These are phyloP conservation scores for Stegodyphus dumicola DNA, from an alignment of 1,140 invertebrate genomes.

Conservation along the genomic window DNA sequence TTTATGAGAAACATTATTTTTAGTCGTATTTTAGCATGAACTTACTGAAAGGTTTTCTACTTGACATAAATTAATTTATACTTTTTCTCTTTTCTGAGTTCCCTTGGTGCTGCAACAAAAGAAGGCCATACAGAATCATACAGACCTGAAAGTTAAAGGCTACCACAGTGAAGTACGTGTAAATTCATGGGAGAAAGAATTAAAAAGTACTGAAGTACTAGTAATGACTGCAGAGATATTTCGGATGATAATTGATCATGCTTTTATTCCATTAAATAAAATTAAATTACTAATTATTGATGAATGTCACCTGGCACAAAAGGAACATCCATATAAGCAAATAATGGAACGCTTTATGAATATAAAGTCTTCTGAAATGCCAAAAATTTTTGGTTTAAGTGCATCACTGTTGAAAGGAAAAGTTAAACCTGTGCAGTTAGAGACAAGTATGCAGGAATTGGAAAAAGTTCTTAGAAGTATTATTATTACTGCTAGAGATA, in stretches of 20 bases:
- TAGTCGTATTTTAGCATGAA: too few relatives aligned
- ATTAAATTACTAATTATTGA: constrained; percentile 91
- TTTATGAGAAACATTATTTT: too few relatives aligned
- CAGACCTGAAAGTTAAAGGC: constrained; percentile 71
- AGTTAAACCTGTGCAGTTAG: constrained; percentile 72
- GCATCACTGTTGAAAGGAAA: constrained; percentile 70
- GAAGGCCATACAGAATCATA: constrained; percentile 74
- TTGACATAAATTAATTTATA: too few relatives aligned
- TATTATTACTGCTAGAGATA: constrained; percentile 82
- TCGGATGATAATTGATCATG: constrained; percentile 76
- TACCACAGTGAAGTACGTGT: constrained; percentile 70
- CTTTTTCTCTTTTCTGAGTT: constrained; percentile 68
- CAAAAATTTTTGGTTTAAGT: constrained; percentile 78
- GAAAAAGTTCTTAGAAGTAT: constrained; percentile 78
- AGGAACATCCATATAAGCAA: constrained; percentile 76
- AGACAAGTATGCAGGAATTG: constrained; percentile 77
- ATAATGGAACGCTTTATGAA: constrained; percentile 76
- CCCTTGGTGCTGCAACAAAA: constrained; percentile 84
- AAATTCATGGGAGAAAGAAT: constrained; percentile 74
- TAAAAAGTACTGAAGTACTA: constrained; percentile 78
- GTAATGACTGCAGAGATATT: constrained; percentile 90
- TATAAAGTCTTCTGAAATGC: constrained; percentile 47
- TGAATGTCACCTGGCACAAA: constrained; percentile 86
- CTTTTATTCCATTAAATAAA: constrained; percentile 72
- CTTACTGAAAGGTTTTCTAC: too few relatives aligned